phyloP scores from a whole-genome alignment of 2,113 vertebrate genomes.

The Mirza zaza region DNA sequence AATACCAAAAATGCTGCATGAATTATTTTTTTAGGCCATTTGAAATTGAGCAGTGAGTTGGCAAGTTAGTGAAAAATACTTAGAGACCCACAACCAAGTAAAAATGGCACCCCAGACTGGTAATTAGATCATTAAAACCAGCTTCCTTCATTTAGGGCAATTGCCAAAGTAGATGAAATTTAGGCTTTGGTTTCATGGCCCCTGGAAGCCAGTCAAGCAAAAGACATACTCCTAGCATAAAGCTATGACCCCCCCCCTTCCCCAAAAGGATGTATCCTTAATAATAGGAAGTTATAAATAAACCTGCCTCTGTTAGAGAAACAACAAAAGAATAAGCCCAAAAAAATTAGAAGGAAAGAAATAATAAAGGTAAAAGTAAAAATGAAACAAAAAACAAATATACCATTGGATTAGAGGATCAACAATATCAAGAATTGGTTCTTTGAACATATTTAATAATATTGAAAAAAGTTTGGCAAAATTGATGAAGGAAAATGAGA shows the following conservation, averaged over 20 bases:
- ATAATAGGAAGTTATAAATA: not conserved
- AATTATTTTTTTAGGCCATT: not conserved
- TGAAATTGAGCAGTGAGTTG: constrained; percentile 17
- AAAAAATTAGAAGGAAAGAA: not conserved
- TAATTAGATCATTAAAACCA: not conserved
- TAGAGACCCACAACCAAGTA: not conserved
- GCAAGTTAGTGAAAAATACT: constrained; percentile 28
- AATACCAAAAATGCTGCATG: constrained; percentile 30
- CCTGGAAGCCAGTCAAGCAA: not conserved
- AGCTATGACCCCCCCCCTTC: not conserved
- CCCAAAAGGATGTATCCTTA: not conserved
- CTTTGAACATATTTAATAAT: not conserved
- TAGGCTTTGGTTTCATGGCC: constrained; percentile 11
- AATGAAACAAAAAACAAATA: not conserved
- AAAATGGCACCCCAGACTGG: not conserved
- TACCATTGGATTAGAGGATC: not conserved
- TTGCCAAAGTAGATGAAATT: constrained; percentile 8
- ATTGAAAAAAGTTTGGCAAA: not conserved
- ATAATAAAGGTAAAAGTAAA: not conserved
- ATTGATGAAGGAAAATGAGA: not conserved
- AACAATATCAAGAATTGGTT: not conserved
- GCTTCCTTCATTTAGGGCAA: not conserved
- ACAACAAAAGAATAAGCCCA: not conserved
- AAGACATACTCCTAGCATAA: not conserved
- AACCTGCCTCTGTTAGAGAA: not conserved